Conservation (phyloP, 2,797 vertebrate species). For the Epinephelus coioides region DNA sequence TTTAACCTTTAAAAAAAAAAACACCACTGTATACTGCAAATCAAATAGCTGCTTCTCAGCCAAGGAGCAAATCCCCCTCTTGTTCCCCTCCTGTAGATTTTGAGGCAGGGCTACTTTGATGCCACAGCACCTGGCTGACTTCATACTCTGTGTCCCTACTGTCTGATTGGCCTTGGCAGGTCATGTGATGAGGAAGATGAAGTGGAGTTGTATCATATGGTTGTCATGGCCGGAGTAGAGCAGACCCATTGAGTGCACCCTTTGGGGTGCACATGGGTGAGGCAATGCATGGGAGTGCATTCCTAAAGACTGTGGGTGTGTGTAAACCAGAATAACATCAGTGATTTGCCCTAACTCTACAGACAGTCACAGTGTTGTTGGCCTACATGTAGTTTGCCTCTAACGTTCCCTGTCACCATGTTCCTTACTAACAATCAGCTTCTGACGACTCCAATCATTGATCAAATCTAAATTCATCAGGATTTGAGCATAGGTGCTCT, state of each 20-base stretch:
- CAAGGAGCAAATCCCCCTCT: not conserved
- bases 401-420: not conserved
- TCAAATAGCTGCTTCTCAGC: constrained; percentile 11
- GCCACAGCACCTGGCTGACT: constrained; percentile 26
- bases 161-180: constrained; percentile 90
- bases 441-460: constrained; percentile 12
- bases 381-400: not conserved
- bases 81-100: constrained; percentile 5
- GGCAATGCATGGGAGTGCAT: constrained; percentile 75
- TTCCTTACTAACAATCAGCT: constrained; percentile 4
- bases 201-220: constrained; percentile 88
- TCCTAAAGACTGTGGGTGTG: constrained; percentile 48
- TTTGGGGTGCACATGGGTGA: constrained; percentile 84
- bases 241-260: constrained; percentile 89
- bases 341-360: constrained; percentile 26
- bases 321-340: constrained; percentile 46
- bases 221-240: constrained; percentile 92
- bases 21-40: not conserved
- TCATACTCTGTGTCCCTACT: constrained; percentile 45
- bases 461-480: constrained; percentile 18
- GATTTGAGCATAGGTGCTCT: not conserved
- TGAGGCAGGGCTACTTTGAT: not conserved
- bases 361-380: not conserved
- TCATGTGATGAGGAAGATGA: constrained; percentile 93
- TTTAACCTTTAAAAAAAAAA: not conserved